These are phyloP conservation scores for Lagorchestes hirsutus DNA, from an alignment of 2,797 vertebrate species.

Conservation along the genomic window DNA sequence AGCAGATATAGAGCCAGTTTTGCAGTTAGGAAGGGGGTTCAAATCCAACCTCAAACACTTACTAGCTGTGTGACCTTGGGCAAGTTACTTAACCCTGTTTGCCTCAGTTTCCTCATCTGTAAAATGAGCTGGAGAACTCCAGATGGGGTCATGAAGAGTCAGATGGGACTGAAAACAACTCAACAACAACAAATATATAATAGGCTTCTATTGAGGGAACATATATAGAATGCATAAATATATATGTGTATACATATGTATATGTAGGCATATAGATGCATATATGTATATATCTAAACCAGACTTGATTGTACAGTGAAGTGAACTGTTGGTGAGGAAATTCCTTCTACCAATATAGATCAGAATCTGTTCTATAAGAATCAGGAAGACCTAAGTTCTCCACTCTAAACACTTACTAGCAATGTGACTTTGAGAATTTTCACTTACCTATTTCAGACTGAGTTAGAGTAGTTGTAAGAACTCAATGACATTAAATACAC, in stretches of 20 bases:
- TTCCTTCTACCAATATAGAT: background rate
- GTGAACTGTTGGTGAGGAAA: background rate
- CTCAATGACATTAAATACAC: background rate
- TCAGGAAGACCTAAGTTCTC: background rate
- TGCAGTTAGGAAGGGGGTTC: background rate
- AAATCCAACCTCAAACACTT: background rate
- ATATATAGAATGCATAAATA: background rate
- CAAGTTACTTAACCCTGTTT: too few species aligned
- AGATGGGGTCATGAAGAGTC: background rate
- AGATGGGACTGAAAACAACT: background rate
- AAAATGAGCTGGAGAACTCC: background rate
- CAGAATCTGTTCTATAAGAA: background rate
- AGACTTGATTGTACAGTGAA: background rate
- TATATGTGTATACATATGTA: background rate
- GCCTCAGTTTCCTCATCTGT: background rate
- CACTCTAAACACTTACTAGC: background rate
- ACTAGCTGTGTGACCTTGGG: background rate
- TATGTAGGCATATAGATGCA: too few species aligned
- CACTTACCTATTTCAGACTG: conserved; percentile 45
- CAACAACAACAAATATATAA: background rate
- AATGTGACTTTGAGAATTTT: background rate
- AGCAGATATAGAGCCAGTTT: background rate
- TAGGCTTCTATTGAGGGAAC: background rate
- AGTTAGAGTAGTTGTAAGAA: background rate
- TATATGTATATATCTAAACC: background rate